Evolutionary conservation across 2,888 invertebrate genomes (phyloP).

Genomic region (Chironomus riparius): DNA sequence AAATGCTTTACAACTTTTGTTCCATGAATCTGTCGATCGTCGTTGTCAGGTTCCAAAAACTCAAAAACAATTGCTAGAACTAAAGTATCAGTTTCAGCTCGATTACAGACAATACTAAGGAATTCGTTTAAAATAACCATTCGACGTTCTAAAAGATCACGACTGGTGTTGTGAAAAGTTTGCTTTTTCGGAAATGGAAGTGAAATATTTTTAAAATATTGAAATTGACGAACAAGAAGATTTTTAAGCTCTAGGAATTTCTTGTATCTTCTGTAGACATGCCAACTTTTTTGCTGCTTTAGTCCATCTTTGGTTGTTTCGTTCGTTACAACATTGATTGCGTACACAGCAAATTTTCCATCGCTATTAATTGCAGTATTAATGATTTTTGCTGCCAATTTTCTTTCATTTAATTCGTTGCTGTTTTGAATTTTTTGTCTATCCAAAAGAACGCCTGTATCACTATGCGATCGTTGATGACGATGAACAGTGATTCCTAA

Average conservation of each 20-base stretch:
- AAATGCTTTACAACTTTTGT: slow-evolving; percentile 32
- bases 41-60: slow-evolving; percentile 61
- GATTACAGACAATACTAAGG: slow-evolving; percentile 59
- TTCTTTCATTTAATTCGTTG: slow-evolving; percentile 14
- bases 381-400: slow-evolving; percentile 31
- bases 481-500: slow-evolving; percentile 26
- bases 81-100: slow-evolving; percentile 49
- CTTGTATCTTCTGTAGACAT: slow-evolving; percentile 84
- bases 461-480: slow-evolving; percentile 32
- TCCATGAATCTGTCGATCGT: slow-evolving; percentile 54
- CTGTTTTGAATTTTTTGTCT: not conserved
- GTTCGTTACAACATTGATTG: slow-evolving; percentile 62
- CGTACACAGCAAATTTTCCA: slow-evolving; percentile 81
- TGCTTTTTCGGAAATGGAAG: slow-evolving; percentile 85
- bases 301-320: slow-evolving; percentile 44
- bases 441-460: slow-evolving; percentile 17
- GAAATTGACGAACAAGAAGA: slow-evolving; percentile 42
- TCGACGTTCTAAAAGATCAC: slow-evolving; percentile 72
- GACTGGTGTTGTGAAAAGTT: slow-evolving; percentile 85
- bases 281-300: slow-evolving; percentile 66
- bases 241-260: slow-evolving; percentile 87
- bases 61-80: slow-evolving; percentile 45
- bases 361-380: slow-evolving; percentile 51
- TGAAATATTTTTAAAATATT: slow-evolving; percentile 3
- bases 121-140: slow-evolving; percentile 75